Conservation (phyloP, 2,888 invertebrate species). For the Dicyrtoma fusca region DNA sequence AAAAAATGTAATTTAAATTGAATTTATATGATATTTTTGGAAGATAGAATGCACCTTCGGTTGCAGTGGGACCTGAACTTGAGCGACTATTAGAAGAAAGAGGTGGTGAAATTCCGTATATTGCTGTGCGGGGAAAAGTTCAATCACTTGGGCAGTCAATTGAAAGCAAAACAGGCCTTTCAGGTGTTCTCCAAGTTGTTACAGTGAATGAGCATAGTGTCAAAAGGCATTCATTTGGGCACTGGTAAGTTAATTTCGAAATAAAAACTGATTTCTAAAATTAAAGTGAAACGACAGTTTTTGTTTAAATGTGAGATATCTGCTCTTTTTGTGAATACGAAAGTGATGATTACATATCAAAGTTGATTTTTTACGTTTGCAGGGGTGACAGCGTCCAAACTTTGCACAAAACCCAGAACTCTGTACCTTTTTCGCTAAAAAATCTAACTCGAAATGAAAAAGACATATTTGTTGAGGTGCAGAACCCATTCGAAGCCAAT, state of each 20-base stretch:
- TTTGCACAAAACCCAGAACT: slow-evolving; percentile 49
- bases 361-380: not conserved
- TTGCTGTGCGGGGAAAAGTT: slow-evolving; percentile 48
- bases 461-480: slow-evolving; percentile 44
- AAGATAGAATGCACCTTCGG: slow-evolving; percentile 50
- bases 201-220: slow-evolving; percentile 54
- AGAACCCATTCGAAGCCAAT: slow-evolving; percentile 50
- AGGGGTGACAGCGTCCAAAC: slow-evolving; percentile 53
- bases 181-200: slow-evolving; percentile 52
- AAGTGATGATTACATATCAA: too few relatives aligned
- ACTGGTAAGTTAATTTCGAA: slow-evolving; percentile 47
- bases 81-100: slow-evolving; percentile 35
- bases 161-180: slow-evolving; percentile 47
- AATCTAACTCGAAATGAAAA: slow-evolving; percentile 17
- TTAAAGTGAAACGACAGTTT: too few relatives aligned
- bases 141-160: slow-evolving; percentile 41
- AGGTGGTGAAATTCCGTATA: slow-evolving; percentile 41
- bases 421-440: slow-evolving; percentile 52
- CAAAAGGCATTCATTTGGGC: slow-evolving; percentile 50
- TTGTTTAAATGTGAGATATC: too few relatives aligned
- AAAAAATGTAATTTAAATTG: too few relatives aligned
- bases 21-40: not conserved
- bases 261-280: too few relatives aligned
- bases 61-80: slow-evolving; percentile 47
- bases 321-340: too few relatives aligned